phyloP scores from a whole-genome alignment of 92 coral and sea anemone species.

The Palythoa grandis region DNA sequence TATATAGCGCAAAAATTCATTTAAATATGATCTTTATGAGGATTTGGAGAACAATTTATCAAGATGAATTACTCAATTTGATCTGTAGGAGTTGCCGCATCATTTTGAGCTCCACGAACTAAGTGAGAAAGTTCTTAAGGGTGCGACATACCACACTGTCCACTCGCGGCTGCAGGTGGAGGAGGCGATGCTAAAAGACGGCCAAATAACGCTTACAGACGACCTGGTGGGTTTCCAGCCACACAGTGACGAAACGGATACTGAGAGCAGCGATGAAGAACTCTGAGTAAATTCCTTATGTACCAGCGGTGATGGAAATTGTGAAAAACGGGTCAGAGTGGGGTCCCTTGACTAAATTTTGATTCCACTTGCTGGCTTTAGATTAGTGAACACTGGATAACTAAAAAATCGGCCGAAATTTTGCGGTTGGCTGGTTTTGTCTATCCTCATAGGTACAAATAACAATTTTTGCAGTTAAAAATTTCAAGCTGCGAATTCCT shows the following conservation, averaged over 20 bases:
- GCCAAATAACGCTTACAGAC: constrained; percentile 71
- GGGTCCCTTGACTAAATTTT: background rate
- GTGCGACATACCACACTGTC: constrained; percentile 83
- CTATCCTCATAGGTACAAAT: too few relatives aligned
- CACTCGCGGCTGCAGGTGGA: constrained; percentile 90
- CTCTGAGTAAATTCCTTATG: constrained; percentile 24
- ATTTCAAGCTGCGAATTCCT: too few relatives aligned
- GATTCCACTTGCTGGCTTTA: background rate
- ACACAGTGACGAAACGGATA: constrained; percentile 82
- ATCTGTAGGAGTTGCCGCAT: constrained; percentile 78
- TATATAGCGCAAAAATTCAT: too few relatives aligned
- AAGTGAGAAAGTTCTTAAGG: constrained; percentile 71
- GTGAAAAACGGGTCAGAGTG: background rate
- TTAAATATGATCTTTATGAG: too few relatives aligned
- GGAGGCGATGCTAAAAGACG: constrained; percentile 88
- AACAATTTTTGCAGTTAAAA: too few relatives aligned
- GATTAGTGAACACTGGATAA: background rate
- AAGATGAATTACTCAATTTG: background rate
- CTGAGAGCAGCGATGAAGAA: constrained; percentile 90
- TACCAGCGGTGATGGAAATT: too few relatives aligned
- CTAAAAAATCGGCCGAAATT: too few relatives aligned
- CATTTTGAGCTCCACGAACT: constrained; percentile 61
- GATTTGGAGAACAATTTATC: background rate
- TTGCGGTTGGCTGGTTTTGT: too few relatives aligned
- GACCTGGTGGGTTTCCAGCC: constrained; percentile 75